Evolutionary conservation across 2,797 vertebrate species (phyloP).

Genomic region (Thamnophis elegans): DNA sequence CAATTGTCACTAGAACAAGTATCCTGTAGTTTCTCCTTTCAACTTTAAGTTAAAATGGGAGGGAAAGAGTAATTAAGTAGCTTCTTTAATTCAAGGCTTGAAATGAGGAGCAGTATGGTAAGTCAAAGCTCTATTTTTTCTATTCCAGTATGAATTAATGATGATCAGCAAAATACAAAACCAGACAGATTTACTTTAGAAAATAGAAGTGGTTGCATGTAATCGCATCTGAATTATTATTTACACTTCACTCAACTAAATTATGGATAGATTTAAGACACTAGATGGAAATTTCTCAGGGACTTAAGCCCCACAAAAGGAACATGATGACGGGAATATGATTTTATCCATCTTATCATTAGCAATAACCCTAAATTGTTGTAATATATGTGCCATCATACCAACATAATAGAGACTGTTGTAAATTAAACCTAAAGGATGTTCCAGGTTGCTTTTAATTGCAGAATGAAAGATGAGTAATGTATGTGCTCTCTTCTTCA

Average conservation of each 20-base stretch:
- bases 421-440: neutral
- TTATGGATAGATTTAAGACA: neutral
- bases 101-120: neutral
- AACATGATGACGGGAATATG: neutral
- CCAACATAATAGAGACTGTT: neutral
- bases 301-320: neutral
- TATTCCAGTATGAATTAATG: neutral
- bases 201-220: slow-evolving; percentile 6
- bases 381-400: neutral
- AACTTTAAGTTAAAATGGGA: neutral
- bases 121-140: neutral
- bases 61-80: neutral
- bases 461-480: neutral
- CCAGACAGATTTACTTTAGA: accelerated
- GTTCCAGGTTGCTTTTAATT: neutral
- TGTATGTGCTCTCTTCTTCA: neutral
- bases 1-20: neutral
- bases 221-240: slow-evolving; percentile 1
- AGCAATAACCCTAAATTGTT: neutral
- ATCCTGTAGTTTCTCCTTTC: neutral
- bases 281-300: neutral
- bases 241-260: neutral
- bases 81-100: neutral
- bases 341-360: neutral
- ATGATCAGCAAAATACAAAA: slow-evolving; percentile 2